Conservation (phyloP, 1,140 invertebrate genomes). For the Bombus balteatus region DNA sequence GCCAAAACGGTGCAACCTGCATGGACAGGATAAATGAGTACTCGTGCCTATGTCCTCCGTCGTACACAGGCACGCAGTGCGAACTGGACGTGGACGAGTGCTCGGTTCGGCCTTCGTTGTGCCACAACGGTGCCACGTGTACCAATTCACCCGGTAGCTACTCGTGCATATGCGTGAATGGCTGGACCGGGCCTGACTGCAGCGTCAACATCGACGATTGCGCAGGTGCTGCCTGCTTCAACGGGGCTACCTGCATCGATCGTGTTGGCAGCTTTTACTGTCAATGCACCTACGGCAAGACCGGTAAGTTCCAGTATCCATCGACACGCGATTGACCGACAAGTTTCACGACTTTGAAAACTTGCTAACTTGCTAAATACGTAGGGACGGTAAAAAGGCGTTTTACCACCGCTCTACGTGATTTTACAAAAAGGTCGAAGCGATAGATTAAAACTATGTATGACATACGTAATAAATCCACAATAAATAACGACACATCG, state of each 20-base stretch:
- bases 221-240: conserved; percentile 95
- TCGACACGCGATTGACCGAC: not conserved
- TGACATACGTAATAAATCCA: too few species aligned
- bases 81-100: conserved; percentile 92
- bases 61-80: conserved; percentile 93
- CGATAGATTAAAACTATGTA: too few species aligned
- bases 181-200: conserved; percentile 96
- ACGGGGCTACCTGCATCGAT: conserved; percentile 98
- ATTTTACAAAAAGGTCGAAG: too few species aligned
- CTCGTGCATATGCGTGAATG: conserved; percentile 98
- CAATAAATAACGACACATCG: too few species aligned
- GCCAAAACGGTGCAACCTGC: conserved; percentile 95
- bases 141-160: conserved; percentile 95
- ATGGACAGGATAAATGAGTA: conserved; percentile 94
- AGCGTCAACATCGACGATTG: conserved; percentile 97
- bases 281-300: conserved; percentile 97
- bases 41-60: conserved; percentile 93
- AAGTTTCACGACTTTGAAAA: not conserved
- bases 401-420: too few species aligned
- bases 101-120: conserved; percentile 90
- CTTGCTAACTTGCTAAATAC: too few species aligned
- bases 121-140: conserved; percentile 97
- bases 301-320: conserved; percentile 85
- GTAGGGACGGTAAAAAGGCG: too few species aligned
- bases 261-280: conserved; percentile 97